Conservation (phyloP, 2,888 invertebrate species). For the Agonum fuliginosum region DNA sequence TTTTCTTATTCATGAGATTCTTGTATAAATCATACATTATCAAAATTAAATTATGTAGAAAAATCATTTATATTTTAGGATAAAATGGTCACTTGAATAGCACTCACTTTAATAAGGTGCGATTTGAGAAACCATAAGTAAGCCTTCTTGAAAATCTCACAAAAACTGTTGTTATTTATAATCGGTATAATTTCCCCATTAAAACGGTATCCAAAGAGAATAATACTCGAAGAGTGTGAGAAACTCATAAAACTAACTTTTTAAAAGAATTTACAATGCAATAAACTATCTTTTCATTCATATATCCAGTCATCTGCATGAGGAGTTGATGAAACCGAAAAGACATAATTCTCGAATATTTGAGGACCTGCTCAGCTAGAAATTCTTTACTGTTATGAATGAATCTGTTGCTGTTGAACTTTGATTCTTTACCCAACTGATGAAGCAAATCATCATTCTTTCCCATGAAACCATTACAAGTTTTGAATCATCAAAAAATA, state of each 20-base stretch:
- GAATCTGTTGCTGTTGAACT: no score
- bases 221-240: slow-evolving; percentile 45
- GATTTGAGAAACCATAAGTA: not conserved
- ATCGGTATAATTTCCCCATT: slow-evolving; percentile 43
- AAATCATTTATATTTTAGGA: no score
- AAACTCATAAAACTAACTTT: slow-evolving; percentile 45
- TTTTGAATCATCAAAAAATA: no score
- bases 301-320: not conserved
- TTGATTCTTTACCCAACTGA: no score
- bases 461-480: no score
- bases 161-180: slow-evolving; percentile 11
- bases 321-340: slow-evolving; percentile 37
- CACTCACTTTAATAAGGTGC: not conserved
- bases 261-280: slow-evolving; percentile 27
- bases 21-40: slow-evolving; percentile 6
- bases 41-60: no score
- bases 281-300: slow-evolving; percentile 48
- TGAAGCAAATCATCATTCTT: not conserved
- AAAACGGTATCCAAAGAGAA: slow-evolving; percentile 16
- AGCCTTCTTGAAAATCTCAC: not conserved
- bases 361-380: not conserved
- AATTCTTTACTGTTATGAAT: slow-evolving; percentile 16
- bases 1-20: slow-evolving; percentile 4
- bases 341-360: slow-evolving; percentile 28
- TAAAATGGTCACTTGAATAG: slow-evolving; percentile 16